Conservation (phyloP, 2,797 vertebrate species). For the Hypotaenidia philippensis region DNA sequence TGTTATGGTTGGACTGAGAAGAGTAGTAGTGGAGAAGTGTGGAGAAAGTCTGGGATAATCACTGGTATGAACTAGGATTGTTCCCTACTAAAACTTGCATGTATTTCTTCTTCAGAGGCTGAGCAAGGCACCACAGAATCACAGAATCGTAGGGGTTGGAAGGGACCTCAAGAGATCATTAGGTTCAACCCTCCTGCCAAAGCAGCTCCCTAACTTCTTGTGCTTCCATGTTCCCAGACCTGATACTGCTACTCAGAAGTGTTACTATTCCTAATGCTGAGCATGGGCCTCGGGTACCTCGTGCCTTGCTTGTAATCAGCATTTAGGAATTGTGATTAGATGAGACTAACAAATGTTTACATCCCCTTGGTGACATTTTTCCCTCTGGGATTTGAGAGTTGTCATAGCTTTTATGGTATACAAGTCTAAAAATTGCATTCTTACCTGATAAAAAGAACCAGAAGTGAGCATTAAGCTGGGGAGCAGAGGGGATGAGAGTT, state of each 20-base stretch:
- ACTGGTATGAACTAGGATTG: background rate
- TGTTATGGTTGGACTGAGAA: background rate
- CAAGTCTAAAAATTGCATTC: background rate
- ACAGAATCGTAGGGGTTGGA: too few relatives aligned
- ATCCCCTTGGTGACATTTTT: background rate
- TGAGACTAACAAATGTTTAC: background rate
- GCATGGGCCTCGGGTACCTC: background rate
- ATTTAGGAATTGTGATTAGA: background rate
- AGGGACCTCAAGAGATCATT: too few relatives aligned
- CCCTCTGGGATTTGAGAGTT: background rate
- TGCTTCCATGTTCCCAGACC: background rate
- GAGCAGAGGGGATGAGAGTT: background rate
- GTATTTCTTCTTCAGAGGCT: background rate
- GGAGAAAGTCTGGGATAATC: background rate
- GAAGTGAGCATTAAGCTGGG: background rate
- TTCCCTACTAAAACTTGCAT: background rate
- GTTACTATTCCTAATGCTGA: background rate
- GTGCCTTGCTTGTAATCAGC: background rate
- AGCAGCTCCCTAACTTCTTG: too few relatives aligned
- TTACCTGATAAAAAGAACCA: background rate
- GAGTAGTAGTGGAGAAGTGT: background rate
- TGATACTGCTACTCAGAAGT: background rate
- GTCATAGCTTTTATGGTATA: background rate
- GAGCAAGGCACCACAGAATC: background rate
- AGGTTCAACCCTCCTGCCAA: too few relatives aligned